These are phyloP conservation scores for Odontothrips loti DNA, from an alignment of 2,888 invertebrate species.

Conservation along the genomic window DNA sequence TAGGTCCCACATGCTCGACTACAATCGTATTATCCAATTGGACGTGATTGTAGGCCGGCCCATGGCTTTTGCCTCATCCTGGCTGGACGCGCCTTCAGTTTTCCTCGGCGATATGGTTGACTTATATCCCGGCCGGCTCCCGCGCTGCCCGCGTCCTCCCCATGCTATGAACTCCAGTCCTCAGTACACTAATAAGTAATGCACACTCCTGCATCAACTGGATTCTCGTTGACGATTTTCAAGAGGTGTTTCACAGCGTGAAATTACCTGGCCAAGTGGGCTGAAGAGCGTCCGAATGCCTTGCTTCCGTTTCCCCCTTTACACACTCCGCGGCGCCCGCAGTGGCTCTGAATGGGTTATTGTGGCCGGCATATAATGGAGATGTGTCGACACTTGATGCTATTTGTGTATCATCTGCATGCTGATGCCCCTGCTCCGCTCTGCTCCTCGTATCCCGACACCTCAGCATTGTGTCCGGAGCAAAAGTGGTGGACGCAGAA, in stretches of 20 bases:
- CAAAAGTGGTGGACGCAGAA: no score
- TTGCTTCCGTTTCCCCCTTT: background rate
- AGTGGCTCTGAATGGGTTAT: conserved; percentile 5
- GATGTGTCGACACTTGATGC: conserved; percentile 15
- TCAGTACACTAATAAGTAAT: no score
- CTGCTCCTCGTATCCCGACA: background rate
- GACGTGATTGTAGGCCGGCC: conserved; percentile 3
- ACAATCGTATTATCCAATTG: conserved; percentile 23
- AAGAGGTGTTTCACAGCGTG: no score
- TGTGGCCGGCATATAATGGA: background rate
- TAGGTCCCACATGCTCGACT: conserved; percentile 22
- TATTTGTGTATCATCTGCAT: background rate
- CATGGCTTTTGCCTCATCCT: background rate
- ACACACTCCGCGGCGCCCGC: background rate
- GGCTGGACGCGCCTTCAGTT: background rate
- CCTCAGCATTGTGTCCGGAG: background rate
- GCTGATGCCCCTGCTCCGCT: background rate
- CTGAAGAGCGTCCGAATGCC: background rate
- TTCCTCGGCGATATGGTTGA: background rate
- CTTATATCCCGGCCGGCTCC: background rate
- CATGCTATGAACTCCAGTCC: no score
- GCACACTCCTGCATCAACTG: no score
- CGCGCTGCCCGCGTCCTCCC: no score
- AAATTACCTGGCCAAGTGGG: no score
- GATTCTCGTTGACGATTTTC: no score